Base-by-base conservation (phyloP, 92 coral and sea anemone genomes). In the Heteractis magnifica region DNA sequence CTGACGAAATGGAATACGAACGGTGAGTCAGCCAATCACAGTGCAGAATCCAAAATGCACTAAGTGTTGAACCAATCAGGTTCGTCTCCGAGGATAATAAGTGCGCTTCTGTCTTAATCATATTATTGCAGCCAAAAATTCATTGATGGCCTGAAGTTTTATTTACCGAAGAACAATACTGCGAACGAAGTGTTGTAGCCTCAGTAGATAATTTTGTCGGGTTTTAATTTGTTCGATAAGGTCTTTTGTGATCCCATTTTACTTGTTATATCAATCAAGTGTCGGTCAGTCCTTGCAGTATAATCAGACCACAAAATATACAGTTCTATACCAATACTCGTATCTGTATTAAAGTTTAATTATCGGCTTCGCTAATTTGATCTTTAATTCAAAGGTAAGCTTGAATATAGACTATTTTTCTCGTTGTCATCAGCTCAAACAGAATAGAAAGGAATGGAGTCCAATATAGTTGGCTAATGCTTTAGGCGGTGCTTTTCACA, bases 251-350 rank as follows among this genome's bases (percentile, higher is more conserved):
- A 26, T 56, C 20, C 8, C 53, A 68, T 70, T 8, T 9, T 51
- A 60, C 56, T 71, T 21, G 65, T 51, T 81, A 51, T 49, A 51
- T 49, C 77, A 11, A 8, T 8, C 20, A 26, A 41, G 73, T 81
- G 84, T 34, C 77, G 52, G 51, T 70, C 65, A 52, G 20, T 51
- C 19, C 58, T 50, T 20, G 1, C 10, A 9, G 59, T 50, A 16
- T 68, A 81, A 49, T 56, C 51, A 51, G 41, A 70, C 84, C 84
- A 21, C 84, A 81, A 81, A 81, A 68, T 81, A 81, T 81, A 81
- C 84, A 81, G 70, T 81, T 81, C 64, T 59, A 50, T 51, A 52
- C 65, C 65, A 81, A 71, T 71, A 16, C 76, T 18, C 77, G n/a
- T 50, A 51, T 26, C 23, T 81, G 18, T 59, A 68, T 68, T 68